Base-by-base conservation (phyloP, 2,113 vertebrate species). In the Galeopterus variegatus region DNA sequence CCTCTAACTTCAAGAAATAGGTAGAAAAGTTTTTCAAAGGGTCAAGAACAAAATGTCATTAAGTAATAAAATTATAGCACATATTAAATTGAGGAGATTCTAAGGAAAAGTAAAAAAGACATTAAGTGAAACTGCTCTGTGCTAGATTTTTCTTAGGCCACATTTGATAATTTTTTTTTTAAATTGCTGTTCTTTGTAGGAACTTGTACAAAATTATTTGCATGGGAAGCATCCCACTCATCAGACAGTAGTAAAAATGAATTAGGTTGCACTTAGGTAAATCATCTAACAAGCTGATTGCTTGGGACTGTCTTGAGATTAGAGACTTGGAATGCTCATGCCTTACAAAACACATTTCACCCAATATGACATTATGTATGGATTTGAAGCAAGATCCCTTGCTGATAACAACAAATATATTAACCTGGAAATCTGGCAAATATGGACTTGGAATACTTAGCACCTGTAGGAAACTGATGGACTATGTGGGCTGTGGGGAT, bases 281-380 rank as follows among this genome's bases (percentile, higher is more conserved):
- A 90, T 87, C n/a, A 88, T 81, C 87, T 93, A 76, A 65, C 48
- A 93, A 86, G 8, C n/a, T 81, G 73, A 92, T 45, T 84, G n/a
- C 33, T 67, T 69, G 33, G 19, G 33, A 88, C 33, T 87, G 7
- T 90, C n/a, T 88, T n/a, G 60, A 31, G 33, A n/a, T 8, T 8
- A 75, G 48, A 65, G 3, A 1, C 33, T 12, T 8, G 58, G 33
- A 41, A 64, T 28, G 13, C 2, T 50, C 18, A 36, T 24, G 31
- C 75, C 64, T 90, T 90, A 15, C 12, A 85, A 90, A 75, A 95
- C 13, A 19, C 28, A n/a, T 67, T 90, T 87, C 15, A 79, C 18
- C 69, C 31, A n/a, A 7, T 36, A 81, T 88, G 41, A 73, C 0
- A 2, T 23, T 75, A 10, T 0, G 6, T 52, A 77, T 19, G 21